Evolutionary conservation across 2,888 invertebrate genomes (phyloP), one percentile per base, ranked within the genome.

Genomic region (Pristionchus entomophagus): DNA sequence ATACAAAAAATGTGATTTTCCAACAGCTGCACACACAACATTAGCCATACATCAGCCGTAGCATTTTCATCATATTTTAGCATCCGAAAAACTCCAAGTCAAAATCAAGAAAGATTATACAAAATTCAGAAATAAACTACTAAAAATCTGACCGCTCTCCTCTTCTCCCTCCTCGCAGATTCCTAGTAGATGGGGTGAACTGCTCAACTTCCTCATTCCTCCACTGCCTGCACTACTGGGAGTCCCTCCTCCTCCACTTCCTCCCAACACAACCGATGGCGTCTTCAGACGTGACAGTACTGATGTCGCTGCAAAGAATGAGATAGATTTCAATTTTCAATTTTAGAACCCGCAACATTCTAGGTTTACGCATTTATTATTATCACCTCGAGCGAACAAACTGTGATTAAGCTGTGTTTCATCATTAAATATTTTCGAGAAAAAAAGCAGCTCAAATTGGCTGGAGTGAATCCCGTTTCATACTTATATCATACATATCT

Each of bases 201-300:
- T 91, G 53, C 92, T 92, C 84, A 93, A 85, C 84, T 94, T 93
- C 62, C 93, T 87, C 93, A 93, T 93, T 73, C 92, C 91, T 38
- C 89, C 89, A 62, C 45, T 62, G 38, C 62, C 83, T 45, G 32
- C 56, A 32, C 53, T 35, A 14, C 53, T 12, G 5, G 38, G 26
- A 26, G 49, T 51, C 4, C 45, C 87, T 88, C 84, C 69, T 65
- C 80, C 77, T 29, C 65, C 78, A n/a, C n/a, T n/a, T 49, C 49
- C 88, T 88, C 86, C 69, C 80, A 73, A 69, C 87, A 85, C 87
- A 32, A 88, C 87, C 17, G 91, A 87, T 0, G 90, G 85, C 12
- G 89, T 91, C 88, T 93, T 93, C 32, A 93, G 89, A 19, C 92
- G 90, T 12, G 91, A 86, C 85, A 91, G 87, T 22, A 85, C 26